A percentile compares a stretch with the other conserved stretches of the same genome.
Evolutionary conservation across 1,140 invertebrate genomes (phyloP).

Genomic region (Zaprionus ghesquierei): DNA sequence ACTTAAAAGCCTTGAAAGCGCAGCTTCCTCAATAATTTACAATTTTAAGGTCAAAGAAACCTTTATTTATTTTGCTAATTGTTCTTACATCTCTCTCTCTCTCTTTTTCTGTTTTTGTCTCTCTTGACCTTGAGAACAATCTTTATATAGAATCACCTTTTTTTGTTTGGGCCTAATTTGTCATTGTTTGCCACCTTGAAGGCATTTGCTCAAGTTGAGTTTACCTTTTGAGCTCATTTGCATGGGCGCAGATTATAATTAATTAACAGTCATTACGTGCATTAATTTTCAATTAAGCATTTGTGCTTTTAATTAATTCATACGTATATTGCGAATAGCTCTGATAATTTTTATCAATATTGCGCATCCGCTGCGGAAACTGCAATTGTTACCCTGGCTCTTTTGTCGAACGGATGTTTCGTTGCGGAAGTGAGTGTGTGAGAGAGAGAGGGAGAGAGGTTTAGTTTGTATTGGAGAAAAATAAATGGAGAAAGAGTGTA

Average conservation of each 20-base stretch:
- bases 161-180: not conserved
- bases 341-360: not conserved
- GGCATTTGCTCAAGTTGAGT: not conserved
- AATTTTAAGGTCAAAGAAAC: too few species aligned
- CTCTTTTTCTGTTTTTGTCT: not conserved
- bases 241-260: not conserved
- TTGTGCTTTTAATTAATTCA: not conserved
- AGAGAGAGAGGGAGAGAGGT: not conserved
- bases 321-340: not conserved
- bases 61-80: not conserved
- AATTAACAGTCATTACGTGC: constrained; percentile 1
- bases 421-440: not conserved
- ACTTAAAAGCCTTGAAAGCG: too few species aligned
- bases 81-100: not conserved
- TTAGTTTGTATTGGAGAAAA: too few species aligned
- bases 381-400: not conserved
- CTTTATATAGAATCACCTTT: not conserved
- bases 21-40: too few species aligned
- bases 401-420: not conserved
- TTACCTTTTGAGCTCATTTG: not conserved
- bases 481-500: not conserved
- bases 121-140: not conserved
- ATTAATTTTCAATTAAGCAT: constrained; percentile 3
- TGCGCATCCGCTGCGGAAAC: not conserved
- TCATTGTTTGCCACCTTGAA: not conserved